Evolutionary conservation across 2,888 invertebrate species (phyloP).

Genomic region (Urechis unicinctus): DNA sequence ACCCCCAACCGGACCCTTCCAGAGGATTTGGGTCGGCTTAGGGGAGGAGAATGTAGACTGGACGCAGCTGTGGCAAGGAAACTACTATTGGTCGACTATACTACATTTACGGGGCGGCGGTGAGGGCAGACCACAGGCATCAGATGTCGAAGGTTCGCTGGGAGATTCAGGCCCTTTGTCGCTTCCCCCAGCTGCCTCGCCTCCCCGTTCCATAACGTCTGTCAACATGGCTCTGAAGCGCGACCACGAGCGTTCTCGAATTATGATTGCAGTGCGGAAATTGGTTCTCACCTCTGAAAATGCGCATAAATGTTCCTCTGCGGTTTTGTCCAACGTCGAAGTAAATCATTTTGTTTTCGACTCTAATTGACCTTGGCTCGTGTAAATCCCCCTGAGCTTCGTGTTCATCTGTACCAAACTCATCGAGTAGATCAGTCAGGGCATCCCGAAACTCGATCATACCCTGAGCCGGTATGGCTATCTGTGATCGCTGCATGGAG

Average conservation of each 20-base stretch:
- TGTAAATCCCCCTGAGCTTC: constrained; percentile 64
- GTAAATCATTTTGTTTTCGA: constrained; percentile 99
- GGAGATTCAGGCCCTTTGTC: background rate
- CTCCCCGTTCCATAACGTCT: constrained; percentile 75
- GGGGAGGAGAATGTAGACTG: too few relatives aligned
- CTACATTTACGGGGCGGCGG: too few relatives aligned
- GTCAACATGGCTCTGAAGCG: constrained; percentile 95
- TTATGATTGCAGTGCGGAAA: constrained; percentile 97
- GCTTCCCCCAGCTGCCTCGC: background rate
- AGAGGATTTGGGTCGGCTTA: too few relatives aligned
- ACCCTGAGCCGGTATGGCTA: constrained; percentile 97
- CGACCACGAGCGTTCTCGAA: constrained; percentile 97
- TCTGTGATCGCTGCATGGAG: constrained; percentile 64
- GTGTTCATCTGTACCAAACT: constrained; percentile 48
- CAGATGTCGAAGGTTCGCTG: too few relatives aligned
- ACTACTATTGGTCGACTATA: too few relatives aligned
- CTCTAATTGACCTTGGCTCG: constrained; percentile 65
- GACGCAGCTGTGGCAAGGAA: too few relatives aligned
- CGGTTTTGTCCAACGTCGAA: constrained; percentile 99
- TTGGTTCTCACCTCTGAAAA: constrained; percentile 98
- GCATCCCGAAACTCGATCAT: constrained; percentile 99
- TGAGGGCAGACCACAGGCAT: too few relatives aligned
- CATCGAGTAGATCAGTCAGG: constrained; percentile 68
- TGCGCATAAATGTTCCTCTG: constrained; percentile 97
- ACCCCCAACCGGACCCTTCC: too few relatives aligned